phyloP scores from a whole-genome alignment of 2,113 vertebrate genomes.

The Tragulus kanchil region DNA sequence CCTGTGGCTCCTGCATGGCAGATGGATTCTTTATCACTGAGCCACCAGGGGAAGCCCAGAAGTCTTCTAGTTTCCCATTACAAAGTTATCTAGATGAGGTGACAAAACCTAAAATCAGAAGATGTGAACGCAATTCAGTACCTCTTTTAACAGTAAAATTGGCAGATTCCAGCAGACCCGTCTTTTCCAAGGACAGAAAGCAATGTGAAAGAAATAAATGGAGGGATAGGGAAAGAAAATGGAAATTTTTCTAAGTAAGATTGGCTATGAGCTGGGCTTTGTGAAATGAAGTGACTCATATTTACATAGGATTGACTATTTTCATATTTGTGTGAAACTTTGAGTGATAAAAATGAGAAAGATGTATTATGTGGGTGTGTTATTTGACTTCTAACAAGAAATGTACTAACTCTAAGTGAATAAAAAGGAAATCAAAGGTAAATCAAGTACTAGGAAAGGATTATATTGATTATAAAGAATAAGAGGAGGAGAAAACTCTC shows the following conservation, averaged over 20 bases:
- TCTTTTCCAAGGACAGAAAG: slow-evolving; percentile 50
- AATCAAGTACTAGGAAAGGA: background rate
- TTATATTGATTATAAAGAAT: background rate
- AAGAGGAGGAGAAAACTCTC: background rate
- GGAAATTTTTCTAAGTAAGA: background rate
- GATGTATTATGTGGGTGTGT: background rate
- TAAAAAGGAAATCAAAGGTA: slow-evolving; percentile 55
- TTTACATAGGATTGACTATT: background rate
- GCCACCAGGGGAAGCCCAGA: too few species aligned
- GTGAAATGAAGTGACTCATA: background rate
- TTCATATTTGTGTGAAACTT: background rate
- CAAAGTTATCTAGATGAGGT: slow-evolving; percentile 18
- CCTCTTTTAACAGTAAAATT: background rate
- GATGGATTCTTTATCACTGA: too few species aligned
- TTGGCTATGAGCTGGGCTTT: background rate
- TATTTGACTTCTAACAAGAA: background rate
- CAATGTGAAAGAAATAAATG: background rate
- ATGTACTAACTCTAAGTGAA: slow-evolving; percentile 49
- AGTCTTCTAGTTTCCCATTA: background rate
- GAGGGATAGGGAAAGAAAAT: background rate
- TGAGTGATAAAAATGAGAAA: background rate
- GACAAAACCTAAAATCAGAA: slow-evolving; percentile 35
- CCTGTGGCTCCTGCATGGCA: too few species aligned
- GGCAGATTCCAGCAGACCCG: background rate
- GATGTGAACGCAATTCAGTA: background rate